Evolutionary conservation across 2,797 vertebrate species (phyloP).

Genomic region (Anabas testudineus): DNA sequence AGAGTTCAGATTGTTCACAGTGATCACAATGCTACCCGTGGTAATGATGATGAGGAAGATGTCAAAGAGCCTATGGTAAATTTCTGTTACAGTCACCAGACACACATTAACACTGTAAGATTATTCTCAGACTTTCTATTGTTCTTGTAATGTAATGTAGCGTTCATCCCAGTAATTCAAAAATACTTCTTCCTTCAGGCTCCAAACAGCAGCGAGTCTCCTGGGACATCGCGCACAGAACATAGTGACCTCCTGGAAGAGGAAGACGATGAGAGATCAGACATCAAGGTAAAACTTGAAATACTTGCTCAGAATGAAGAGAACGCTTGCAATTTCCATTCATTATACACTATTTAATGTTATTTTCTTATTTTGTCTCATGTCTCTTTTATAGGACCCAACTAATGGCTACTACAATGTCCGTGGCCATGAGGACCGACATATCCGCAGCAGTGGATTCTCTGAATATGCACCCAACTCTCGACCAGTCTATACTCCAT

Average conservation of each 20-base stretch:
- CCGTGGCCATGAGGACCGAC: constrained; percentile 88
- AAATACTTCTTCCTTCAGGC: constrained; percentile 82
- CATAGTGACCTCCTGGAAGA: constrained; percentile 91
- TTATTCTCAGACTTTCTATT: constrained; percentile 37
- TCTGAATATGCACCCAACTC: constrained; percentile 87
- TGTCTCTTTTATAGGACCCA: constrained; percentile 84
- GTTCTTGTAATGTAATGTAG: constrained; percentile 48
- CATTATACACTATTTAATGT: not conserved
- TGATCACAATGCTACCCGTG: constrained; percentile 87
- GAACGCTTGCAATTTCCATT: constrained; percentile 4
- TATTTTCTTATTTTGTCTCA: constrained; percentile 3
- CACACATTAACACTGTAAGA: constrained; percentile 23
- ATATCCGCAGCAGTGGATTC: constrained; percentile 84
- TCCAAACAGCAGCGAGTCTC: constrained; percentile 90
- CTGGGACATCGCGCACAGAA: constrained; percentile 88
- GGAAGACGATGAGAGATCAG: constrained; percentile 88
- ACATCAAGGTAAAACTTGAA: constrained; percentile 85
- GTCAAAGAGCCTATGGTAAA: constrained; percentile 84
- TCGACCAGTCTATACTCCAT: constrained; percentile 86
- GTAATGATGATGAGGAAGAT: constrained; percentile 89
- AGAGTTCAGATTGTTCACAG: constrained; percentile 89
- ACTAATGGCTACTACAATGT: constrained; percentile 96
- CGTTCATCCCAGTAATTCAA: constrained; percentile 62
- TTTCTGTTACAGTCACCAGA: constrained; percentile 29
- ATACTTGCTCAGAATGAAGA: constrained; percentile 22